phyloP scores from a whole-genome alignment of 2,113 vertebrate species.

The Isichthys henryi region DNA sequence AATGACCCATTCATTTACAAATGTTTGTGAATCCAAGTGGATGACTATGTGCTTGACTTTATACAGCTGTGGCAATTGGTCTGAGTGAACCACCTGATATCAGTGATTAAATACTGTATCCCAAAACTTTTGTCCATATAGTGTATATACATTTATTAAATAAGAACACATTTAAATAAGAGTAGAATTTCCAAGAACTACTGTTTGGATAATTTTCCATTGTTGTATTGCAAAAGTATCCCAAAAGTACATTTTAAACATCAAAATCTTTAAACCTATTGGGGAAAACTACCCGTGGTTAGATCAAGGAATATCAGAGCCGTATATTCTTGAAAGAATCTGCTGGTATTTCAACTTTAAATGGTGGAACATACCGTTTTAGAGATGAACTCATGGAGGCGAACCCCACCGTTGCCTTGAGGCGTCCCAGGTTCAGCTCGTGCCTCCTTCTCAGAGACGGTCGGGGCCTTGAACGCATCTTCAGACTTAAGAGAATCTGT shows the following conservation, averaged over 20 bases:
- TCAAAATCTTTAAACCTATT: neutral
- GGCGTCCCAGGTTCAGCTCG: constrained; percentile 64
- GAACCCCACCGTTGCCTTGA: constrained; percentile 62
- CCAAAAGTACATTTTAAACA: neutral
- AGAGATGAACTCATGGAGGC: constrained; percentile 85
- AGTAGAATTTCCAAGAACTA: neutral
- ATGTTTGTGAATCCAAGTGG: neutral
- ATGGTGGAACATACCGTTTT: constrained; percentile 71
- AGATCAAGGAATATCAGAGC: neutral
- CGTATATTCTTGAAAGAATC: neutral
- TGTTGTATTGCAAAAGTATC: neutral
- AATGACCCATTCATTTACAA: neutral
- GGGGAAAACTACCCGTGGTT: neutral
- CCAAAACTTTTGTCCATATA: neutral
- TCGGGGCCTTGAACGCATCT: constrained; percentile 58
- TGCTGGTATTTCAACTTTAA: neutral
- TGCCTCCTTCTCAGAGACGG: constrained; percentile 41
- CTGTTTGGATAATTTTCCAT: neutral
- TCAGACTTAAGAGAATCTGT: constrained; percentile 68
- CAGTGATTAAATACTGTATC: neutral
- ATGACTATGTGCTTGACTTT: neutral
- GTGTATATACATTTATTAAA: neutral
- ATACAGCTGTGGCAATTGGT: neutral
- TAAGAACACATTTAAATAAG: neutral
- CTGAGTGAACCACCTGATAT: neutral